Evolutionary conservation across 2,888 invertebrate species (phyloP).

Genomic region (Clivina fossor): DNA sequence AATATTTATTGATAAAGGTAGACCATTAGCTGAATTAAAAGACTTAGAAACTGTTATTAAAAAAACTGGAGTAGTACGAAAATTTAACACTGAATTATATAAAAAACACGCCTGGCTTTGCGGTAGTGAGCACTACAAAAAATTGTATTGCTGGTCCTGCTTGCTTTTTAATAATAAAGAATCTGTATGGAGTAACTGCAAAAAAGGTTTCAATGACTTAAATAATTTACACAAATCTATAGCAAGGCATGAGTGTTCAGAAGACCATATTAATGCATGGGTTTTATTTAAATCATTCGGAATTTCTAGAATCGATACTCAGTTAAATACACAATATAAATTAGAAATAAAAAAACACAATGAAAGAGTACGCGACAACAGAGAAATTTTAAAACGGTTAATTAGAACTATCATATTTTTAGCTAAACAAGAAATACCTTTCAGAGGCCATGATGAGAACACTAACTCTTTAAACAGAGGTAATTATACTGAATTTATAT

Average conservation of each 20-base stretch:
- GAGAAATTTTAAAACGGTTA: conserved; percentile 36
- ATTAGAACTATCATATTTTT: conserved; percentile 30
- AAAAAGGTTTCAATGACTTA: conserved; percentile 1
- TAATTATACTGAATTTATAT: conserved; percentile 38
- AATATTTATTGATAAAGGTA: conserved; percentile 2
- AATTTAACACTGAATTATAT: not conserved
- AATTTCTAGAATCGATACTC: not conserved
- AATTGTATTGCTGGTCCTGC: conserved; percentile 23
- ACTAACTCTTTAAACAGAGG: conserved; percentile 37
- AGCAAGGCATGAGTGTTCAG: conserved; percentile 5
- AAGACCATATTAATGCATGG: not conserved
- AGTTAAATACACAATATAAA: conserved; percentile 9
- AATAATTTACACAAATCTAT: conserved; percentile 1
- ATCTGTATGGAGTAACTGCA: conserved; percentile 11
- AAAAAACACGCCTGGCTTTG: not conserved
- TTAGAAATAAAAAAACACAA: conserved; percentile 34
- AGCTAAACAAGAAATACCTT: conserved; percentile 37
- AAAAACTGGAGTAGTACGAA: not conserved
- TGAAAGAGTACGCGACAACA: conserved; percentile 37
- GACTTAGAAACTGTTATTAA: not conserved
- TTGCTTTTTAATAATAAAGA: conserved; percentile 1
- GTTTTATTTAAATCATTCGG: conserved; percentile 3
- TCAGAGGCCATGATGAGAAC: conserved; percentile 35
- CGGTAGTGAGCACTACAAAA: not conserved
- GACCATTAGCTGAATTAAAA: not conserved